phyloP scores from a whole-genome alignment of 2,888 invertebrate species.

The Pasiphila rectangulata region DNA sequence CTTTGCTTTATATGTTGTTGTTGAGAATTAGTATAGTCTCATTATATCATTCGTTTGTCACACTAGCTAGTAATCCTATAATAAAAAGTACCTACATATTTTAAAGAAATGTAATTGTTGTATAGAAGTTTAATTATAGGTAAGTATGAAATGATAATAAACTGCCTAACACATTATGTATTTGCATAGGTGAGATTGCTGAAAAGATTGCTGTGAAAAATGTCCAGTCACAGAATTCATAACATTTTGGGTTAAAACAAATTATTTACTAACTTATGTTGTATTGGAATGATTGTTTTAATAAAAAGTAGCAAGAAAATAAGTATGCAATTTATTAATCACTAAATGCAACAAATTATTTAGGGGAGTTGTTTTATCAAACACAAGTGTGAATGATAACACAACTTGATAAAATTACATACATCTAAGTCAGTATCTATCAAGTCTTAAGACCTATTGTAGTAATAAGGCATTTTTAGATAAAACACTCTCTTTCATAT shows the following conservation, averaged over 20 bases:
- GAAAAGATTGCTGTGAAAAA: slow-evolving; percentile 36
- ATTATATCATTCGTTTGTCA: no score
- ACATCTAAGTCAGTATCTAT: slow-evolving; percentile 78
- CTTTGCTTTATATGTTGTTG: no score
- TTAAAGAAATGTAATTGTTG: no score
- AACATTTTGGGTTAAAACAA: background rate
- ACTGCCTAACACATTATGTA: background rate
- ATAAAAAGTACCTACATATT: no score
- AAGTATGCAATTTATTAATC: slow-evolving; percentile 80
- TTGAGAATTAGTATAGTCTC: no score
- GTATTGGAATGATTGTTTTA: slow-evolving; percentile 10
- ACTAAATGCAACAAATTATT: slow-evolving; percentile 81
- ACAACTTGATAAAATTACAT: slow-evolving; percentile 59
- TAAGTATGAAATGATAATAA: no score
- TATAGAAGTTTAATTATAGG: no score
- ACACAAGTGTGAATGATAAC: slow-evolving; percentile 61
- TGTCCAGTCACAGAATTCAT: slow-evolving; percentile 21
- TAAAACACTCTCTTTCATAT: slow-evolving; percentile 77
- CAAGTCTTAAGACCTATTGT: slow-evolving; percentile 77
- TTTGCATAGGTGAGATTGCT: slow-evolving; percentile 40
- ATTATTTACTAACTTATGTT: background rate
- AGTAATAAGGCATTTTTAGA: slow-evolving; percentile 80
- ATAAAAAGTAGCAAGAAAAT: slow-evolving; percentile 60
- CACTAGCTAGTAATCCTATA: no score
- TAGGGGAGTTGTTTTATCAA: slow-evolving; percentile 64